phyloP scores from a whole-genome alignment of 1,140 invertebrate species.

The Olivierus martensii region DNA sequence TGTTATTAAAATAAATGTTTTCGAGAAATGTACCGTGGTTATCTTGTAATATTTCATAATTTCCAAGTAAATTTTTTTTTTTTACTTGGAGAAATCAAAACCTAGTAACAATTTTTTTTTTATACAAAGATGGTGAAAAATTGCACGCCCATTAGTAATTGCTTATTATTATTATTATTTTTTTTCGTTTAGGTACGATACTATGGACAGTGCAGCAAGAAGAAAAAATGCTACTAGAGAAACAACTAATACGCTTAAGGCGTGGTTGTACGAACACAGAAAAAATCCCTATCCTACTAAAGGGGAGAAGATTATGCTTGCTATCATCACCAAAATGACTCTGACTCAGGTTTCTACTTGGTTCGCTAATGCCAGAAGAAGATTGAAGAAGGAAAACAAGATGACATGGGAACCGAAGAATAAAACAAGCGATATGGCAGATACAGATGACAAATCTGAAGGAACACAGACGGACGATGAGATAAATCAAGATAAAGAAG shows the following conservation, averaged over 20 bases:
- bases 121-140: too few relatives aligned
- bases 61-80: too few relatives aligned
- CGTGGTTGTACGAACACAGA: constrained; percentile 80
- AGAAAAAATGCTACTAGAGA: constrained; percentile 95
- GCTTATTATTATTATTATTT: not conserved
- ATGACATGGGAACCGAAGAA: constrained; percentile 48
- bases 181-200: constrained; percentile 54
- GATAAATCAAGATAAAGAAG: too few relatives aligned
- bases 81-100: too few relatives aligned
- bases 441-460: constrained; percentile 15
- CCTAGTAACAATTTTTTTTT: too few relatives aligned
- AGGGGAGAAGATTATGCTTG: constrained; percentile 44
- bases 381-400: constrained; percentile 55
- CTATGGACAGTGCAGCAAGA: constrained; percentile 75
- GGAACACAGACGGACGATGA: not conserved
- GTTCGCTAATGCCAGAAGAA: constrained; percentile 49
- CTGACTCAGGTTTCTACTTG: constrained; percentile 49
- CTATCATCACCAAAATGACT: constrained; percentile 44
- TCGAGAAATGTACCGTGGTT: too few relatives aligned
- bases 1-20: too few relatives aligned
- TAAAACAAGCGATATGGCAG: constrained; percentile 18
- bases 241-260: constrained; percentile 88
- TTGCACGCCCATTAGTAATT: too few relatives aligned
- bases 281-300: constrained; percentile 57
- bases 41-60: too few relatives aligned